Conservation (phyloP, 2,888 invertebrate genomes). For the Drosophila peninsularis region DNA sequence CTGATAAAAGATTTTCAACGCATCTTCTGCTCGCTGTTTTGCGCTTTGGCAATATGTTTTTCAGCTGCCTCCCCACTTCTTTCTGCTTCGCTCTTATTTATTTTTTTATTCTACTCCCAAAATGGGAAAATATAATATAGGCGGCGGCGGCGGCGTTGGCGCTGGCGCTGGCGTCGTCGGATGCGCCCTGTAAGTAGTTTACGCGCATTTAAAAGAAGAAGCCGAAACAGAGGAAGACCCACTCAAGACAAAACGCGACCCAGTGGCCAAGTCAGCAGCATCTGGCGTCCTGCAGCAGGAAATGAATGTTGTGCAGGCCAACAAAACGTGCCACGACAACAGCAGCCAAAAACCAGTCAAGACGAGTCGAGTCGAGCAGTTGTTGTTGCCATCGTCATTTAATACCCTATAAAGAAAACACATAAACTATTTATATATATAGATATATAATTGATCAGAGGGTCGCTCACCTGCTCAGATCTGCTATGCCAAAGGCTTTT, state of each 20-base stretch:
- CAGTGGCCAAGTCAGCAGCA: constrained; percentile 26
- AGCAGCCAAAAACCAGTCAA: constrained; percentile 29
- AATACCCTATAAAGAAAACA: constrained; percentile 3
- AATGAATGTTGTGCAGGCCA: constrained; percentile 72
- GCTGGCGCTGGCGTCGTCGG: constrained; percentile 32
- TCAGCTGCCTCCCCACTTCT: constrained; percentile 26
- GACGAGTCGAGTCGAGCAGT: constrained; percentile 20
- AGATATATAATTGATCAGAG: no score
- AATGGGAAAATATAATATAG: constrained; percentile 45
- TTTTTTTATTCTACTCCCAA: constrained; percentile 36
- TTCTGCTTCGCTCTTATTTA: neutral
- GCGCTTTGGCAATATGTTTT: constrained; percentile 76
- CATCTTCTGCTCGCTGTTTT: constrained; percentile 76
- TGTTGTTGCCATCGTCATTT: constrained; percentile 18
- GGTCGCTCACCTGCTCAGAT: no score
- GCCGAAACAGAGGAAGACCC: constrained; percentile 21
- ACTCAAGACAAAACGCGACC: constrained; percentile 28
- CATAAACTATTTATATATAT: constrained; percentile 7
- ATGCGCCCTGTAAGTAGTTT: constrained; percentile 73
- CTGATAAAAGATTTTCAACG: constrained; percentile 81
- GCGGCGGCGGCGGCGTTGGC: constrained; percentile 12
- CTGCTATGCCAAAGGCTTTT: no score
- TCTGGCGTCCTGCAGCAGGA: constrained; percentile 46
- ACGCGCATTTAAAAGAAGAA: constrained; percentile 69
- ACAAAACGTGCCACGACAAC: constrained; percentile 58